These are phyloP conservation scores for Pseudococcus viburni DNA, from an alignment of 2,888 invertebrate species.

Conservation along the genomic window DNA sequence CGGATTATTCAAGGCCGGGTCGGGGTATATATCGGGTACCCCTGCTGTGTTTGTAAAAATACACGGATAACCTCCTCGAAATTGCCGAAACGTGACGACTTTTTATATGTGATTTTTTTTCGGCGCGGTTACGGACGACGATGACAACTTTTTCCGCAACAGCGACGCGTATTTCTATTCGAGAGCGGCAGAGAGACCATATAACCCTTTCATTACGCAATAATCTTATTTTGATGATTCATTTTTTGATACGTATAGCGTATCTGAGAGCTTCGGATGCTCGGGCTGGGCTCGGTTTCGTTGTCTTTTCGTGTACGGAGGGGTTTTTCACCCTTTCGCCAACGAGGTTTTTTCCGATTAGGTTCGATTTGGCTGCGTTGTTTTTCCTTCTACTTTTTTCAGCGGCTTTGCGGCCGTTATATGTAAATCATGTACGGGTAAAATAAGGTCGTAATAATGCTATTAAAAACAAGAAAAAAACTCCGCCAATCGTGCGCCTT, in stretches of 20 bases:
- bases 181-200: not conserved
- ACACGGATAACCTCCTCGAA: conserved; percentile 17
- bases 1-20: conserved; percentile 13
- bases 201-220: conserved; percentile 36
- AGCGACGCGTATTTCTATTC: not conserved
- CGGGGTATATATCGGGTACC: not conserved
- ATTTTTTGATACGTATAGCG: conserved; percentile 13
- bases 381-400: not conserved
- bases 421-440: conserved; percentile 16
- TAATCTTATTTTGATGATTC: conserved; percentile 49
- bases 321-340: not conserved
- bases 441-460: conserved; percentile 41
- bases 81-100: conserved; percentile 44
- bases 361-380: not conserved
- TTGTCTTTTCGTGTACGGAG: not conserved
- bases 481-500: not conserved
- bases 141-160: conserved; percentile 15
- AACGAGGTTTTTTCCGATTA: not conserved
- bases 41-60: conserved; percentile 20
- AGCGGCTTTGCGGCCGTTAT: not conserved
- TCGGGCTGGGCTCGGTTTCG: not conserved
- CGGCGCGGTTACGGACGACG: not conserved
- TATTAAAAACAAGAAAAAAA: conserved; percentile 19
- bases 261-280: not conserved
- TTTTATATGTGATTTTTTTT: conserved; percentile 23